These are phyloP conservation scores for Linyphia triangularis DNA, from an alignment of 2,888 invertebrate species.

Conservation along the genomic window DNA sequence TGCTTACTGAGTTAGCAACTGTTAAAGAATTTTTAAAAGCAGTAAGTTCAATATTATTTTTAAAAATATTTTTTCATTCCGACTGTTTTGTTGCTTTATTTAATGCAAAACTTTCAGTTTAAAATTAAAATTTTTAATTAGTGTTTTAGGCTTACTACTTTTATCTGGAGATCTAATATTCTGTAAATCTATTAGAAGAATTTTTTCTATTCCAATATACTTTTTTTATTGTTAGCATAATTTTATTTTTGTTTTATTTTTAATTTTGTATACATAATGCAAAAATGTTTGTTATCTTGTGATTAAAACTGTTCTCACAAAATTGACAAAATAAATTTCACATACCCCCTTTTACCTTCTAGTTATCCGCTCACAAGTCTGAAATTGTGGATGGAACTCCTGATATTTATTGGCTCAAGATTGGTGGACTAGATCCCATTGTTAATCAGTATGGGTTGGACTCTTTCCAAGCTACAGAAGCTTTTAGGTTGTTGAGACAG, in stretches of 20 bases:
- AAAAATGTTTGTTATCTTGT: not conserved
- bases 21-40: slow-evolving; percentile 75
- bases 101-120: too few species aligned
- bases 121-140: too few species aligned
- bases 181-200: not conserved
- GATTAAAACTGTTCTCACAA: not conserved
- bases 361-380: slow-evolving; percentile 64
- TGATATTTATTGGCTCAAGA: slow-evolving; percentile 83
- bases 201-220: not conserved
- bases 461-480: slow-evolving; percentile 82
- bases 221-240: too few species aligned
- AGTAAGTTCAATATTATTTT: slow-evolving; percentile 74
- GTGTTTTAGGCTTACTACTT: not conserved
- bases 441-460: slow-evolving; percentile 85
- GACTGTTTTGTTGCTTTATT: too few species aligned
- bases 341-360: slow-evolving; percentile 6
- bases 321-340: not conserved
- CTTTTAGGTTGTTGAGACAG: slow-evolving; percentile 79
- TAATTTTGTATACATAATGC: not conserved
- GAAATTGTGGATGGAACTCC: slow-evolving; percentile 82
- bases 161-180: not conserved
- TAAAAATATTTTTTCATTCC: not conserved
- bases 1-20: slow-evolving; percentile 76
- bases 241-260: too few species aligned
- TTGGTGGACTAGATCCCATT: slow-evolving; percentile 84